phyloP scores from a whole-genome alignment of 2,113 vertebrate genomes.

The Larimichthys crocea region DNA sequence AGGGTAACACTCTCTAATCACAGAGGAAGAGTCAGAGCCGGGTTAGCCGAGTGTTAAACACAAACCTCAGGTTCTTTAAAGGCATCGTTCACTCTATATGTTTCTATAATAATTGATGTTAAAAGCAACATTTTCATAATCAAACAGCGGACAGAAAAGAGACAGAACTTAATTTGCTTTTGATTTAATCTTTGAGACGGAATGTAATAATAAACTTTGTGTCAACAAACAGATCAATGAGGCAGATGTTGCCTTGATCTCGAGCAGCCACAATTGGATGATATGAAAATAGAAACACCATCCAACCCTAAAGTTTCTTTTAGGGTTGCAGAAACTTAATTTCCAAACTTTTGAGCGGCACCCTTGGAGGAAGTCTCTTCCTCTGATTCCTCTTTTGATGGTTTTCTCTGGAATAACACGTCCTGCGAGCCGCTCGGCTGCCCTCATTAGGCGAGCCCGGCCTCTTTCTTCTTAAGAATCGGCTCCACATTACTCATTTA shows the following conservation, averaged over 20 bases:
- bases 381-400: not conserved
- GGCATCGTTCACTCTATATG: not conserved
- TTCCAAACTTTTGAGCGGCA: not conserved
- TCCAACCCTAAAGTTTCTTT: no score
- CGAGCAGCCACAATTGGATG: no score
- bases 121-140: not conserved
- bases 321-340: not conserved
- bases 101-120: no score
- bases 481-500: not conserved
- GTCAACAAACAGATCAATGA: no score
- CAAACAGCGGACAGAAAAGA: not conserved
- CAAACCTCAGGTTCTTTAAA: not conserved
- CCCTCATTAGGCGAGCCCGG: slow-evolving; percentile 24
- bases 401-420: not conserved
- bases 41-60: not conserved
- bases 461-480: not conserved
- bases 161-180: not conserved
- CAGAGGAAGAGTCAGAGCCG: not conserved
- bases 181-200: not conserved
- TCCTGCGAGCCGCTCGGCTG: not conserved
- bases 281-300: no score
- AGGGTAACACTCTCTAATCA: not conserved
- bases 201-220: no score
- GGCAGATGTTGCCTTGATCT: no score
- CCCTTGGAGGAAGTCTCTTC: not conserved